Evolutionary conservation across 2,888 invertebrate species (phyloP).

Genomic region (Dolomedes plantarius): DNA sequence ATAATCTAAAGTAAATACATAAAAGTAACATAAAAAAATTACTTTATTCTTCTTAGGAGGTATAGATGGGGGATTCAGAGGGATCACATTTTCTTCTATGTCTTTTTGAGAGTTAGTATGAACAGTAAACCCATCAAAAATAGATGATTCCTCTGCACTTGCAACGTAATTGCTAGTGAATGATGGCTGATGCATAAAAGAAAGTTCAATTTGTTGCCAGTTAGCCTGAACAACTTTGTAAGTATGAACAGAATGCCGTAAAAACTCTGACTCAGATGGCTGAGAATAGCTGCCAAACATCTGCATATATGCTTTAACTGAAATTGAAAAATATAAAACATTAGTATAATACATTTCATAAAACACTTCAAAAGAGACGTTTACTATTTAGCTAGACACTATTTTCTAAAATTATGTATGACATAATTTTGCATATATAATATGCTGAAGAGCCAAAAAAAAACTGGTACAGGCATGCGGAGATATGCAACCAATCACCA

Average conservation of each 20-base stretch:
- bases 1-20: too few relatives aligned
- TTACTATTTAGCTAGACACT: too few relatives aligned
- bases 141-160: conserved; percentile 65
- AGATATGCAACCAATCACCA: too few relatives aligned
- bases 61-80: conserved; percentile 73
- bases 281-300: conserved; percentile 94
- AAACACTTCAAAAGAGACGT: too few relatives aligned
- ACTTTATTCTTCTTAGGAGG: conserved; percentile 74
- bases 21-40: too few relatives aligned
- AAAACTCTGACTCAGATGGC: conserved; percentile 83
- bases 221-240: conserved; percentile 81
- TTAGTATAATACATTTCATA: too few relatives aligned
- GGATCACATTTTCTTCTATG: conserved; percentile 10
- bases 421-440: too few relatives aligned
- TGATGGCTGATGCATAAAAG: conserved; percentile 66
- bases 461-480: too few relatives aligned
- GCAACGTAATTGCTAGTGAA: conserved; percentile 59
- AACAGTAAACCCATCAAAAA: conserved; percentile 53
- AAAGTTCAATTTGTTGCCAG: conserved; percentile 76
- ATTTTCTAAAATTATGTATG: too few relatives aligned
- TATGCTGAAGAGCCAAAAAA: too few relatives aligned
- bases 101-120: conserved; percentile 19
- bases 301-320: conserved; percentile 96
- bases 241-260: conserved; percentile 91
- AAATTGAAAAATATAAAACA: neutral